Conservation (phyloP, 2,888 invertebrate genomes). For the Eupeodes luniger region DNA sequence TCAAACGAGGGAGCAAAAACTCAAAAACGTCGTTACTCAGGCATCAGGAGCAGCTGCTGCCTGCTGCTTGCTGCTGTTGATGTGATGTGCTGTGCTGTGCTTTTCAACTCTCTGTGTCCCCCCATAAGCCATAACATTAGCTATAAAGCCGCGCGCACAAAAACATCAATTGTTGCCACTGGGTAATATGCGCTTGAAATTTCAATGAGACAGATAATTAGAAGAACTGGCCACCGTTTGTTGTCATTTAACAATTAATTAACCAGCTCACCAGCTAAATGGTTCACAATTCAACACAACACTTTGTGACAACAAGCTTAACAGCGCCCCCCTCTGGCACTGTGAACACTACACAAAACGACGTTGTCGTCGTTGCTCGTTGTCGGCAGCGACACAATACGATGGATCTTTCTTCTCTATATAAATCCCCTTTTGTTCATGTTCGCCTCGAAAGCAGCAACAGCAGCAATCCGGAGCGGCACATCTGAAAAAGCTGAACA, state of each 20-base stretch:
- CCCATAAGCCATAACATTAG: constrained; percentile 16
- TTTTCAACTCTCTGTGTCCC: constrained; percentile 16
- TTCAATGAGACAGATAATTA: constrained; percentile 76
- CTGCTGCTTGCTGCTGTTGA: not conserved
- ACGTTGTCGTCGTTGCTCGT: not conserved
- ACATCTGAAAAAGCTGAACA: constrained; percentile 55
- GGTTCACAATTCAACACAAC: constrained; percentile 75
- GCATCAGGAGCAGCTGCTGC: constrained; percentile 17
- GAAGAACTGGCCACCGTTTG: constrained; percentile 74
- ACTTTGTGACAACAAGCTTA: constrained; percentile 35
- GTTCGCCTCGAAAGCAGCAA: constrained; percentile 1
- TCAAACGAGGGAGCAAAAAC: constrained; percentile 38
- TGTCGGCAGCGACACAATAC: not conserved
- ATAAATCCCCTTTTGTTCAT: constrained; percentile 44
- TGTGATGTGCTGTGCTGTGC: too few species aligned
- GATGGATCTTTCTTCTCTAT: constrained; percentile 9
- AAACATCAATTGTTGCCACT: constrained; percentile 45
- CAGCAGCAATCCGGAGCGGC: constrained; percentile 27
- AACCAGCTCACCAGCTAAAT: constrained; percentile 75
- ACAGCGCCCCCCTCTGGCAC: not conserved
- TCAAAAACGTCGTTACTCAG: constrained; percentile 8
- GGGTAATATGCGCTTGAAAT: constrained; percentile 69
- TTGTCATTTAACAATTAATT: constrained; percentile 76
- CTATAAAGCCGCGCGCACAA: not conserved
- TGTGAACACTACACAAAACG: constrained; percentile 2